Conservation (phyloP, 2,888 invertebrate species). For the Ophion ellenae region DNA sequence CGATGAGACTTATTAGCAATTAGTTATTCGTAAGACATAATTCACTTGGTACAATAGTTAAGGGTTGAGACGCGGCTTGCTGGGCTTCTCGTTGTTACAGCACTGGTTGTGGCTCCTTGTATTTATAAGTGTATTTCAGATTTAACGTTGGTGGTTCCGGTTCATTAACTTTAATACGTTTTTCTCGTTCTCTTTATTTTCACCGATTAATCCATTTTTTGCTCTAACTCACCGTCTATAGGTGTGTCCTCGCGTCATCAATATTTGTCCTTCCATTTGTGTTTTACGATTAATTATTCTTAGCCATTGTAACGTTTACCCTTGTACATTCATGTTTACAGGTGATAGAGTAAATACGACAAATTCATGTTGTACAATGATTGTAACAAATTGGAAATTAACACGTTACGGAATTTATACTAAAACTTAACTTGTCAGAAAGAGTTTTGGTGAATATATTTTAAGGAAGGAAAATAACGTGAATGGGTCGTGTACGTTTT, state of each 20-base stretch:
- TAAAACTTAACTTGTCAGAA: background rate
- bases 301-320: constrained; percentile 47
- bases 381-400: background rate
- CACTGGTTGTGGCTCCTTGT: constrained; percentile 81
- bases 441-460: background rate
- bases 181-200: constrained; percentile 28
- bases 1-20: constrained; percentile 51
- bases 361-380: constrained; percentile 47
- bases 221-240: constrained; percentile 73
- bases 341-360: constrained; percentile 56
- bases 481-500: constrained; percentile 50
- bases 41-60: constrained; percentile 55
- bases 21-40: constrained; percentile 35
- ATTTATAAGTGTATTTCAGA: constrained; percentile 80
- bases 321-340: constrained; percentile 65
- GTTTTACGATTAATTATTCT: constrained; percentile 40
- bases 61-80: constrained; percentile 74
- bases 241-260: constrained; percentile 56
- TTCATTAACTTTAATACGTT: constrained; percentile 52
- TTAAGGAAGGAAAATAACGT: constrained; percentile 15
- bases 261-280: constrained; percentile 52
- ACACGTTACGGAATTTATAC: too few species aligned
- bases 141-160: constrained; percentile 78
- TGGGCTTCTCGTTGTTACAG: constrained; percentile 81
- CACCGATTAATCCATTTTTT: constrained; percentile 54